Percentiles rank a stretch among this genome's conserved stretches.
Evolutionary conservation across 2,113 vertebrate genomes (phyloP).

Genomic region (Phalacrocorax aristotelis): DNA sequence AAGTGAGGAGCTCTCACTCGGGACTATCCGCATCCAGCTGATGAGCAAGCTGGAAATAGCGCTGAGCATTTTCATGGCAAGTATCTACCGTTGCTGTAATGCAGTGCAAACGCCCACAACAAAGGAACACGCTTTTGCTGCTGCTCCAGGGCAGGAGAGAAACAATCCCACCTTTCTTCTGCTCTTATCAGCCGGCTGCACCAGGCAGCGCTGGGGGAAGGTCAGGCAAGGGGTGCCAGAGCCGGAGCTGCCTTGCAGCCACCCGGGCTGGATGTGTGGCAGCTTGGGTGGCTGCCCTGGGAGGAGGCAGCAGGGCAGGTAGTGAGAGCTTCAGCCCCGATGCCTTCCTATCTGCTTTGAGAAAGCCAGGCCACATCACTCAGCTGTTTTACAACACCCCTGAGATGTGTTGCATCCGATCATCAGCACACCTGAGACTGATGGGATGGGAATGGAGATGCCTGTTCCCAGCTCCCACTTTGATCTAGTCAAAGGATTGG

Average conservation of each 20-base stretch:
- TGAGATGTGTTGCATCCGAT: neutral
- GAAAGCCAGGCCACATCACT: neutral
- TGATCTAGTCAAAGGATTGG: neutral
- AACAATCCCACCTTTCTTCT: neutral
- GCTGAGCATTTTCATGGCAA: neutral
- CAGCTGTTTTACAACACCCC: no score
- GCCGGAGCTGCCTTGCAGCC: neutral
- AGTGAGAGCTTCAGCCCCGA: neutral
- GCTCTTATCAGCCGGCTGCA: neutral
- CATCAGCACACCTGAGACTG: neutral
- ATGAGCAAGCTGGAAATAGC: neutral
- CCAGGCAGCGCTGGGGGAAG: neutral
- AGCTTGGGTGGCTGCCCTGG: neutral
- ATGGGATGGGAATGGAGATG: neutral
- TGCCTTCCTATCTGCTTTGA: neutral
- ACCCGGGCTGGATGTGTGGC: neutral
- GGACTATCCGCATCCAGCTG: neutral
- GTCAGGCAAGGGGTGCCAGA: neutral
- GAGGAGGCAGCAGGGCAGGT: neutral
- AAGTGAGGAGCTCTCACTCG: neutral
- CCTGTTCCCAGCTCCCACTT: neutral
- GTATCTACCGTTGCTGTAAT: neutral
- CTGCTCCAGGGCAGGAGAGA: neutral
- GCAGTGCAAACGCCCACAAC: neutral
- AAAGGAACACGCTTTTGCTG: neutral